phyloP scores from a whole-genome alignment of 2,797 vertebrate species.

The Acanthiza pusilla region DNA sequence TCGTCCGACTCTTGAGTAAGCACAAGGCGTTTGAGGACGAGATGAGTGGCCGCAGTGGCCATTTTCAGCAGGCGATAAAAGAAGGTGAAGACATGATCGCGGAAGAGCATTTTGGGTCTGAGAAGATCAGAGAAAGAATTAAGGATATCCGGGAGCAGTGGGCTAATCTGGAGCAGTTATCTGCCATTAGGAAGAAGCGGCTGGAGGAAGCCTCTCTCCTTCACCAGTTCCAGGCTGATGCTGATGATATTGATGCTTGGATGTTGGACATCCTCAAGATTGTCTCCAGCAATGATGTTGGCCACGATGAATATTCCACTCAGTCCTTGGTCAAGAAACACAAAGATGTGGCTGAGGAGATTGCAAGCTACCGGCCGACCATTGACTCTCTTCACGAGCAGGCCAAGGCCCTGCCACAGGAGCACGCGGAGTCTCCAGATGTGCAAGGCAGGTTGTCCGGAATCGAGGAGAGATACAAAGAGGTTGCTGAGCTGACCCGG shows the following conservation, averaged over 20 bases:
- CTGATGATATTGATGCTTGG: slow-evolving; percentile 93
- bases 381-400: slow-evolving; percentile 92
- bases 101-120: slow-evolving; percentile 91
- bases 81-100: slow-evolving; percentile 92
- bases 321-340: slow-evolving; percentile 97
- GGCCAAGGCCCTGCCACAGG: slow-evolving; percentile 79
- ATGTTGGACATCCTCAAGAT: slow-evolving; percentile 95
- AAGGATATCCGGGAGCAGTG: slow-evolving; percentile 89
- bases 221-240: slow-evolving; percentile 96
- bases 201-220: slow-evolving; percentile 90
- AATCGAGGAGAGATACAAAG: slow-evolving; percentile 94
- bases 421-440: slow-evolving; percentile 80
- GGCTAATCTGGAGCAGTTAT: slow-evolving; percentile 89
- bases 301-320: slow-evolving; percentile 95
- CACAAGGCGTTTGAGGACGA: slow-evolving; percentile 96
- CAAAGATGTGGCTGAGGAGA: slow-evolving; percentile 95
- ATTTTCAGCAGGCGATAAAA: slow-evolving; percentile 89
- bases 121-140: slow-evolving; percentile 91
- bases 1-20: slow-evolving; percentile 89
- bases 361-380: slow-evolving; percentile 87
- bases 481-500: slow-evolving; percentile 89
- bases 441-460: slow-evolving; percentile 85
- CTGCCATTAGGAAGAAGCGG: slow-evolving; percentile 87
- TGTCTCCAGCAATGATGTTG: slow-evolving; percentile 92
- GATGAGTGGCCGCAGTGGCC: slow-evolving; percentile 89